A percentile compares a stretch with the other conserved stretches of the same genome.
phyloP scores from a whole-genome alignment of 2,888 invertebrate genomes.

The Oasisia sp. region DNA sequence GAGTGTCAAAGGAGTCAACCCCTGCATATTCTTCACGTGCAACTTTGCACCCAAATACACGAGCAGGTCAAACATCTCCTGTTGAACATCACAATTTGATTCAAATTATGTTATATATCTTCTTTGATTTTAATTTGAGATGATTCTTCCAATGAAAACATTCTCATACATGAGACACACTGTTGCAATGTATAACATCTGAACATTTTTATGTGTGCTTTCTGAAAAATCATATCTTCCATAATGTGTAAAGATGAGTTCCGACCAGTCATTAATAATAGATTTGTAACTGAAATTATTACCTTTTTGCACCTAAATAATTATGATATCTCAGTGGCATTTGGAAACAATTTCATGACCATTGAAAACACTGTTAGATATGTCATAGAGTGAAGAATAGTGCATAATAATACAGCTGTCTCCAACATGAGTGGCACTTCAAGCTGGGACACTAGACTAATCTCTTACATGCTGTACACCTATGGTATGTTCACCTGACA shows the following conservation, averaged over 20 bases:
- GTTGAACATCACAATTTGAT: conserved; percentile 42
- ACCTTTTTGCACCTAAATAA: not conserved
- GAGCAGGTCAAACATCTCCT: conserved; percentile 93
- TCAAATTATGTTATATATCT: too few relatives aligned
- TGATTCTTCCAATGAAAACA: too few relatives aligned
- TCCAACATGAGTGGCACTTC: not conserved
- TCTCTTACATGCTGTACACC: not conserved
- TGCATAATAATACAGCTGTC: not conserved
- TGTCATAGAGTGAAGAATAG: not conserved
- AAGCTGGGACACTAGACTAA: not conserved
- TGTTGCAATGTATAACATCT: too few relatives aligned
- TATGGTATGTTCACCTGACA: not conserved
- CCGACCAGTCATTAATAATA: too few relatives aligned
- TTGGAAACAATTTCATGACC: not conserved
- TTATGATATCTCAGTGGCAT: not conserved
- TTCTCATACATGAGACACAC: too few relatives aligned
- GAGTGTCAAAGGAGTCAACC: conserved; percentile 90
- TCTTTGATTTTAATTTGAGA: too few relatives aligned
- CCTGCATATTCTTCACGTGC: conserved; percentile 83
- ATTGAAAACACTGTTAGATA: not conserved
- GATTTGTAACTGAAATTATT: not conserved
- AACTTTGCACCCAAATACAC: conserved; percentile 93
- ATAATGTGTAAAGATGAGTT: too few relatives aligned
- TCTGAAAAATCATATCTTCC: too few relatives aligned
- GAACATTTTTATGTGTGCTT: too few relatives aligned